These are phyloP conservation scores for Petrolisthes manimaculis DNA, from an alignment of 2,888 invertebrate genomes.

Conservation along the genomic window DNA sequence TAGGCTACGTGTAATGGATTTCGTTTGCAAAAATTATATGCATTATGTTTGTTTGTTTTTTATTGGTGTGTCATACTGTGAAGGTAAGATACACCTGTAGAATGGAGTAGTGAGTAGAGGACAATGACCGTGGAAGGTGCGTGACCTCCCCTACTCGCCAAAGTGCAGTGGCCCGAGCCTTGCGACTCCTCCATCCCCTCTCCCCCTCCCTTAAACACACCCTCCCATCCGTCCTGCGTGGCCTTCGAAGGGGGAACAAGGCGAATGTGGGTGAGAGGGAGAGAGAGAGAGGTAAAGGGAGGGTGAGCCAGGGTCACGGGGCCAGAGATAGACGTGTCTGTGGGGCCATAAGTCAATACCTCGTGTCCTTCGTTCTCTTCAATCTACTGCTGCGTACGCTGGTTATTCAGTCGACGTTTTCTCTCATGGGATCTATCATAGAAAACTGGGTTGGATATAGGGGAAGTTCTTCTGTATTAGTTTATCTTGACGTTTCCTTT, in stretches of 20 bases:
- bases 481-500: too few species aligned
- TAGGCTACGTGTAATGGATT: too few species aligned
- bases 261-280: background rate
- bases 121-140: too few species aligned
- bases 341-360: background rate
- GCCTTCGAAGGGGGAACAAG: background rate
- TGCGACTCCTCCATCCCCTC: background rate
- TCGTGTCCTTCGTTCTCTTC: background rate
- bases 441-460: too few species aligned
- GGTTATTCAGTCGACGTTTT: background rate
- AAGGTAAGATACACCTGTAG: too few species aligned
- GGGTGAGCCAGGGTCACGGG: background rate
- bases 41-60: too few species aligned
- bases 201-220: background rate
- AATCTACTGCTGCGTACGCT: too few species aligned
- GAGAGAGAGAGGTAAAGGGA: background rate
- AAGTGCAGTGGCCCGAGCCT: background rate
- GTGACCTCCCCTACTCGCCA: background rate
- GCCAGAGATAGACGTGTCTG: background rate
- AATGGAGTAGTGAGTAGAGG: too few species aligned
- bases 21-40: too few species aligned
- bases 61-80: too few species aligned
- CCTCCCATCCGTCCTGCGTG: background rate
- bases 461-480: too few species aligned
- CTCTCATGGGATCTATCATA: background rate